Evolutionary conservation across 1,140 invertebrate species (phyloP).

Genomic region (Heliconius congener): DNA sequence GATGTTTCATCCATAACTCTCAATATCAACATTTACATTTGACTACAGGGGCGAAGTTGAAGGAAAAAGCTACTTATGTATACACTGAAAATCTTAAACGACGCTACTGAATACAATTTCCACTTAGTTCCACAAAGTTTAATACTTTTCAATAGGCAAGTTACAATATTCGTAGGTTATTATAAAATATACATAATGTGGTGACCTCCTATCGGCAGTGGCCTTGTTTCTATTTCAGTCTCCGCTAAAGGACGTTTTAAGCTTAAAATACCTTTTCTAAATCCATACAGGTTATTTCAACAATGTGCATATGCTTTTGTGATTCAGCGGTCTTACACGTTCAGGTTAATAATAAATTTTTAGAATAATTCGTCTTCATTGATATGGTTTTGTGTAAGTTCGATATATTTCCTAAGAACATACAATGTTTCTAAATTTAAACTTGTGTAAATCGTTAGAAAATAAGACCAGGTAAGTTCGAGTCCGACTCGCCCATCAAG

Average conservation of each 20-base stretch:
- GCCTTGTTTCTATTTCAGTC: conserved; percentile 66
- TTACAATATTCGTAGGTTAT: conserved; percentile 26
- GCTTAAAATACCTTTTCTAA: conserved; percentile 63
- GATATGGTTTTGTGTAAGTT: neutral
- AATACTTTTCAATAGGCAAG: conserved; percentile 33
- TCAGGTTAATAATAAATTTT: conserved; percentile 17
- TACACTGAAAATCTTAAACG: neutral
- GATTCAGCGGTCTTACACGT: conserved; percentile 24
- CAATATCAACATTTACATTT: too few species aligned
- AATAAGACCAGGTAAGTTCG: too few species aligned
- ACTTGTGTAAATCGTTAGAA: too few species aligned
- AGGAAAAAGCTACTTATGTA: too few species aligned
- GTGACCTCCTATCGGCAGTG: conserved; percentile 39
- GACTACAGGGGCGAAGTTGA: too few species aligned
- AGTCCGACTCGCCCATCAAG: too few species aligned
- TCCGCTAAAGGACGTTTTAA: conserved; percentile 51
- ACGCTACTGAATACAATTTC: neutral
- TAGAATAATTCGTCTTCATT: neutral
- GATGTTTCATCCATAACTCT: too few species aligned
- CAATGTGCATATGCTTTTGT: conserved; percentile 38
- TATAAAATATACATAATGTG: conserved; percentile 34
- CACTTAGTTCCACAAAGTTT: neutral
- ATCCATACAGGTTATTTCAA: conserved; percentile 58
- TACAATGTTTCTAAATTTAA: too few species aligned
- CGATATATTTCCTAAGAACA: neutral